phyloP scores from a whole-genome alignment of 1,140 invertebrate genomes.

The Coenobita brevimanus region DNA sequence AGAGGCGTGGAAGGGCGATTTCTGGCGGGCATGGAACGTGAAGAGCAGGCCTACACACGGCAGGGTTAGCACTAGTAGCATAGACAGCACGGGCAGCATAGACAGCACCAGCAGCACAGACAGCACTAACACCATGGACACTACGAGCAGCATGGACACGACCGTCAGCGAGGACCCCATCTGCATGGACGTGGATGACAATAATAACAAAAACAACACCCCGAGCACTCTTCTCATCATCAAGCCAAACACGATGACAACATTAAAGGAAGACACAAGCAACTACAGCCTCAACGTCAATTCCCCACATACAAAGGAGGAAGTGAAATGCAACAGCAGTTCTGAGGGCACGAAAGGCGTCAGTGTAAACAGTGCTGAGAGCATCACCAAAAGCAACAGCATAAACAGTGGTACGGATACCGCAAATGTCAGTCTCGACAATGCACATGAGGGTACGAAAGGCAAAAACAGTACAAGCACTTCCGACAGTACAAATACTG shows the following conservation, averaged over 20 bases:
- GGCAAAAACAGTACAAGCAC: background rate
- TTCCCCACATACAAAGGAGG: too few relatives aligned
- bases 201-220: background rate
- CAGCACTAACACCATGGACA: too few relatives aligned
- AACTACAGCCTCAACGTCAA: constrained; percentile 14
- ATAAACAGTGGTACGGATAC: too few relatives aligned
- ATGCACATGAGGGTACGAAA: background rate
- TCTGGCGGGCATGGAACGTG: constrained; percentile 12
- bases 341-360: too few relatives aligned
- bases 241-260: background rate
- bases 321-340: too few relatives aligned
- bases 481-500: background rate
- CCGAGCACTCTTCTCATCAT: background rate
- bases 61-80: constrained; percentile 37
- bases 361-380: background rate
- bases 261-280: background rate
- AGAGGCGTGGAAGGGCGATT: background rate
- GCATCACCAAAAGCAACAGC: constrained; percentile 8
- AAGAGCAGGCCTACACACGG: background rate
- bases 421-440: too few relatives aligned
- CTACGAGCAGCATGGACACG: too few relatives aligned
- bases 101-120: background rate
- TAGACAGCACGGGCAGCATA: constrained; percentile 17
- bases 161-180: too few relatives aligned
- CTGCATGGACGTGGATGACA: background rate